Conservation (phyloP, 2,113 vertebrate genomes). For the Peromyscus polionotus region DNA sequence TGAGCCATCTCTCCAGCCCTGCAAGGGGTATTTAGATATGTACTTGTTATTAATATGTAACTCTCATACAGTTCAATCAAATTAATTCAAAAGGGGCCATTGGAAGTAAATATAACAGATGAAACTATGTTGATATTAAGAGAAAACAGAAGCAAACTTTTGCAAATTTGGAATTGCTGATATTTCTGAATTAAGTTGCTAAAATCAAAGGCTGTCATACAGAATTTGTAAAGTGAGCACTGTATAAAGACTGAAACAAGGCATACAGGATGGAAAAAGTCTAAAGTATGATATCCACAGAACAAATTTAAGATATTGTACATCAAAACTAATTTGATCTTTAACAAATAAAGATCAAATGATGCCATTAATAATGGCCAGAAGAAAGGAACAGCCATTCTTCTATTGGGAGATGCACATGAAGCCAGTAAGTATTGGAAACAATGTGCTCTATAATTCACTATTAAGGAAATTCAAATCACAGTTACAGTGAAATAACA, state of each 20-base stretch:
- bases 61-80: background rate
- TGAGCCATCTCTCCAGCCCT: too few species aligned
- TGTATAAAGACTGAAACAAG: background rate
- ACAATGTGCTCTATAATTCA: background rate
- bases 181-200: background rate
- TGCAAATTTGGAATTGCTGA: background rate
- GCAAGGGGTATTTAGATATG: background rate
- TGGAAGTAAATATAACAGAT: background rate
- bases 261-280: background rate
- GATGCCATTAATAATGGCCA: background rate
- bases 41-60: background rate
- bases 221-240: background rate
- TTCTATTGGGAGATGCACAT: background rate
- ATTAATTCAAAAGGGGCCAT: background rate
- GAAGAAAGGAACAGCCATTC: background rate
- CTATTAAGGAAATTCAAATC: background rate
- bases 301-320: background rate
- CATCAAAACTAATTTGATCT: background rate
- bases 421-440: background rate
- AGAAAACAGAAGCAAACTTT: background rate
- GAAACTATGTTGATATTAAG: background rate
- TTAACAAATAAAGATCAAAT: background rate
- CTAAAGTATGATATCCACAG: background rate
- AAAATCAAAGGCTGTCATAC: background rate
- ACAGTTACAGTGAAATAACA: background rate